Conservation (phyloP, 2,113 vertebrate species). For the Sander lucioperca region DNA sequence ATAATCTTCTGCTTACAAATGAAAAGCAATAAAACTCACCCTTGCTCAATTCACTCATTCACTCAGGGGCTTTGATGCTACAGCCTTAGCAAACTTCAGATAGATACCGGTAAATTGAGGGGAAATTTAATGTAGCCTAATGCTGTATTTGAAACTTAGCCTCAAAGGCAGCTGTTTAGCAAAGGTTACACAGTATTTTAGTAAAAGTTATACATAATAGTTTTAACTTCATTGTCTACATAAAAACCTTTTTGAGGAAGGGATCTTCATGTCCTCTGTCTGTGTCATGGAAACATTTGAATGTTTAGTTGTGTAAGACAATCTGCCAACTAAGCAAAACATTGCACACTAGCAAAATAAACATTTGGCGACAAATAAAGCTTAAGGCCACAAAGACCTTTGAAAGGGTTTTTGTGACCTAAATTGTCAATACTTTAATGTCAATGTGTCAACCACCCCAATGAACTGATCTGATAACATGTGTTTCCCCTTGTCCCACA, state of each 20-base stretch:
- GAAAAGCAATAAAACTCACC: background rate
- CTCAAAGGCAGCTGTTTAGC: too few relatives aligned
- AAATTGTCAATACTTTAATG: conserved; percentile 56
- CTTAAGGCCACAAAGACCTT: conserved; percentile 54
- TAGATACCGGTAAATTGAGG: background rate
- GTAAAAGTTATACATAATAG: background rate
- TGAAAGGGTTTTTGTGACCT: conserved; percentile 57
- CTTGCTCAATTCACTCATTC: background rate
- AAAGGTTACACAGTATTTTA: background rate
- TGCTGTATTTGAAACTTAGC: background rate
- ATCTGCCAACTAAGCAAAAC: conserved; percentile 8
- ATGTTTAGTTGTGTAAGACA: background rate
- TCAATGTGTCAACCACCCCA: conserved; percentile 29
- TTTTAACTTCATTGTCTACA: too few relatives aligned
- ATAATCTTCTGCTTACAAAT: background rate
- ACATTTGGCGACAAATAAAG: conserved; percentile 58
- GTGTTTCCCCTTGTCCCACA: conserved; percentile 1
- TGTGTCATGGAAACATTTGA: conserved; percentile 10
- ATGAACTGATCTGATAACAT: conserved; percentile 9
- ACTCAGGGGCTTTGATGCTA: background rate
- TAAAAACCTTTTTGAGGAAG: background rate
- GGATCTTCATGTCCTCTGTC: background rate
- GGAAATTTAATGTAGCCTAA: background rate
- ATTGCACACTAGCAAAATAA: conserved; percentile 50
- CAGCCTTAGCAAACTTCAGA: background rate